Evolutionary conservation across 2,888 invertebrate genomes (phyloP).

Genomic region (Lordiphosa andalusiaca): DNA sequence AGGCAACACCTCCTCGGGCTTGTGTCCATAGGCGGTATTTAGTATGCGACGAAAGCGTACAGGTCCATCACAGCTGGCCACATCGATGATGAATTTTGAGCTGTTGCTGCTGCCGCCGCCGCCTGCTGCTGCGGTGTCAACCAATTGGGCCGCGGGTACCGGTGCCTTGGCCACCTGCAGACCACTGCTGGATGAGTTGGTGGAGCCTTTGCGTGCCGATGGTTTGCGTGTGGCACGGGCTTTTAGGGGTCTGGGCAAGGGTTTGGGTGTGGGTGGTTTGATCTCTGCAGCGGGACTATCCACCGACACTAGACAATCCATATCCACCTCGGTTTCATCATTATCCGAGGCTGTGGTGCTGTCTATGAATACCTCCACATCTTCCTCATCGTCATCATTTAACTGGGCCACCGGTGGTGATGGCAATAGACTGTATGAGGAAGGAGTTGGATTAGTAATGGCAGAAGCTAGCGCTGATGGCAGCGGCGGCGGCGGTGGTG

Average conservation of each 20-base stretch:
- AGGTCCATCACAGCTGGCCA: conserved; percentile 96
- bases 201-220: no score
- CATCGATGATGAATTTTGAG: conserved; percentile 86
- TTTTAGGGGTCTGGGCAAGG: background rate
- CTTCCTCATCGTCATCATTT: conserved; percentile 60
- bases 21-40: conserved; percentile 88
- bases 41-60: conserved; percentile 92
- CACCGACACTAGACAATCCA: conserved; percentile 65
- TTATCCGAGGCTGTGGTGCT: conserved; percentile 71
- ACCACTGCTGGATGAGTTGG: conserved; percentile 1
- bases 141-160: conserved; percentile 41
- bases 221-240: no score
- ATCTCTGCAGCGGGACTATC: conserved; percentile 54
- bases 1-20: conserved; percentile 75
- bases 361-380: conserved; percentile 75
- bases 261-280: background rate
- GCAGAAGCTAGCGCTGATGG: no score
- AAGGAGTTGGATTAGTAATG: conserved; percentile 4
- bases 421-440: background rate
- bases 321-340: conserved; percentile 35
- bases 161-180: conserved; percentile 37
- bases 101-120: conserved; percentile 18
- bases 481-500: conserved; percentile 23
- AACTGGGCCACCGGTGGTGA: conserved; percentile 10
- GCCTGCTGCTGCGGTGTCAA: conserved; percentile 26